Evolutionary conservation across 2,888 invertebrate genomes (phyloP).

Genomic region (Drosophila tripunctata): DNA sequence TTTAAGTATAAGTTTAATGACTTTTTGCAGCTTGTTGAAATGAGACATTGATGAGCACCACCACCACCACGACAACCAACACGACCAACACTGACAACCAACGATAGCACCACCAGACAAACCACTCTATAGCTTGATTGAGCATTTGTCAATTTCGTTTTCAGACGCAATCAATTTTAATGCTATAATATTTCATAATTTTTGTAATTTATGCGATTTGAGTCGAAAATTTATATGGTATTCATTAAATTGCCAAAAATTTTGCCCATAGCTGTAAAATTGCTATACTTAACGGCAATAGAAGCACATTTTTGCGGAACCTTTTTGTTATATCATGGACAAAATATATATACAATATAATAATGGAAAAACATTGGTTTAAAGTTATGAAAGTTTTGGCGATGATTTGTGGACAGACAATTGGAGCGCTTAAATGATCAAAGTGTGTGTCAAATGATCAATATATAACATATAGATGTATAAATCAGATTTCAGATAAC

Average conservation of each 20-base stretch:
- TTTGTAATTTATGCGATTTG: slow-evolving; percentile 34
- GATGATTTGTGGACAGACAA: slow-evolving; percentile 34
- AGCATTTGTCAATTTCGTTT: slow-evolving; percentile 48
- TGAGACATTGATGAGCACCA: slow-evolving; percentile 28
- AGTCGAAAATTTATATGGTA: slow-evolving; percentile 12
- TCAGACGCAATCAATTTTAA: slow-evolving; percentile 46
- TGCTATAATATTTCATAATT: slow-evolving; percentile 39
- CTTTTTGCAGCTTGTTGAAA: slow-evolving; percentile 32
- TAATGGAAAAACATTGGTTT: background rate
- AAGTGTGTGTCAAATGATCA: slow-evolving; percentile 12
- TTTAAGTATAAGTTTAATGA: slow-evolving; percentile 54
- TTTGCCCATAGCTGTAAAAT: slow-evolving; percentile 31
- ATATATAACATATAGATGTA: slow-evolving; percentile 2
- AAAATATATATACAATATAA: background rate
- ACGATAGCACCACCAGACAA: background rate
- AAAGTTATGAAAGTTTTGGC: slow-evolving; percentile 38
- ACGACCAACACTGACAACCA: background rate
- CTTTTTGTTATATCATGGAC: slow-evolving; percentile 27
- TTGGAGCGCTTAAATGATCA: slow-evolving; percentile 21
- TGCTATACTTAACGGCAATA: slow-evolving; percentile 31
- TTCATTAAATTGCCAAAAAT: slow-evolving; percentile 29
- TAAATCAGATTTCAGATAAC: background rate
- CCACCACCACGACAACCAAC: background rate
- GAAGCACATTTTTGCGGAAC: slow-evolving; percentile 20
- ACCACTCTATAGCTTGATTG: slow-evolving; percentile 41